Evolutionary conservation across 2,113 vertebrate species (phyloP).

Genomic region (Tachuris rubrigastra): DNA sequence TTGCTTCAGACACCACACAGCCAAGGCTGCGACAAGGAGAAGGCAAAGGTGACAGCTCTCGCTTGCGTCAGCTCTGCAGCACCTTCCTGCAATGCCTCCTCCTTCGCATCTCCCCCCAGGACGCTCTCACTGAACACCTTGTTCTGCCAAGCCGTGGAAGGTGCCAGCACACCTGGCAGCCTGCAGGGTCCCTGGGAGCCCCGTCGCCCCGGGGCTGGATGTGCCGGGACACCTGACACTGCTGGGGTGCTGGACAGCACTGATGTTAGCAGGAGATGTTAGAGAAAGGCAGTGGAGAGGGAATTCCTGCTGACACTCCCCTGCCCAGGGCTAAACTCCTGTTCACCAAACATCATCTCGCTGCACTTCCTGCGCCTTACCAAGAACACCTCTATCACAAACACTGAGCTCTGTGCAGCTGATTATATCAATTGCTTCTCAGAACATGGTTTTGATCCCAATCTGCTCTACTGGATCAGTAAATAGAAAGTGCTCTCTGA

Average conservation of each 20-base stretch:
- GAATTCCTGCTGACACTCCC: background rate
- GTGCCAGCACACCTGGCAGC: background rate
- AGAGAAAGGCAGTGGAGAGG: background rate
- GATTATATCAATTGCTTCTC: constrained; percentile 72
- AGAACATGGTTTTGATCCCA: constrained; percentile 70
- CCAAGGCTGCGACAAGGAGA: background rate
- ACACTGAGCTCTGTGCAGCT: constrained; percentile 19
- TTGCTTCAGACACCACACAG: fast-evolving
- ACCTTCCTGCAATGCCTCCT: background rate
- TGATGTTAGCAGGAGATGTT: background rate
- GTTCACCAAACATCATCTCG: fast-evolving
- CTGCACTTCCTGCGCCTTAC: background rate
- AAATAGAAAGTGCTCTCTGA: constrained; percentile 72
- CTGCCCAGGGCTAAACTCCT: background rate
- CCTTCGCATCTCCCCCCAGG: fast-evolving
- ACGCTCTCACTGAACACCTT: fast-evolving
- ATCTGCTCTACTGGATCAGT: constrained; percentile 73
- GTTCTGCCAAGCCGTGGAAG: background rate
- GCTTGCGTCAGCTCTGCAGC: background rate
- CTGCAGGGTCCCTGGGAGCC: background rate
- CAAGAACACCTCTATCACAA: background rate
- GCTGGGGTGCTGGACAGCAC: background rate
- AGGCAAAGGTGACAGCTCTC: background rate
- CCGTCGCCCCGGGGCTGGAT: background rate
- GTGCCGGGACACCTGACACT: background rate